Evolutionary conservation across 53 echinoderm and acorn worm genomes (phyloP).

Genomic region (Arbacia lixula): DNA sequence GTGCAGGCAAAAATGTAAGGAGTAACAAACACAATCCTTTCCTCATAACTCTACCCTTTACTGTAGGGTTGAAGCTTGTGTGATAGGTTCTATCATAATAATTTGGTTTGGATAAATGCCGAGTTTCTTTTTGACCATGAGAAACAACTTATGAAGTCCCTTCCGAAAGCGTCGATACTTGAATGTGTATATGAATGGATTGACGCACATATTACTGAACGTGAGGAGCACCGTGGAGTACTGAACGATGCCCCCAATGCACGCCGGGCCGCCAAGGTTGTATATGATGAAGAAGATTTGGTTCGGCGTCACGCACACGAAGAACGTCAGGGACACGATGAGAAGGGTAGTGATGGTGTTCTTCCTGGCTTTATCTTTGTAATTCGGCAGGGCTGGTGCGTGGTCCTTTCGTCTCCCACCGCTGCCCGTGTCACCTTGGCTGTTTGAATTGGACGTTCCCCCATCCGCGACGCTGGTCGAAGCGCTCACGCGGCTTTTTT

Average conservation of each 20-base stretch:
- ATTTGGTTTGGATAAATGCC: background rate
- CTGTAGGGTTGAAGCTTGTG: too few species aligned
- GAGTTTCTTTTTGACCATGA: background rate
- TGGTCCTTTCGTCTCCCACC: background rate
- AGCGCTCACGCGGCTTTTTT: background rate
- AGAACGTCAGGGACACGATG: slow-evolving; percentile 39
- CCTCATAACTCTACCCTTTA: too few species aligned
- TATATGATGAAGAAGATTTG: slow-evolving; percentile 30
- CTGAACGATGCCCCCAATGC: slow-evolving; percentile 23
- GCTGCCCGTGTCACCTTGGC: background rate
- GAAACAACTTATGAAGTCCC: slow-evolving; percentile 24
- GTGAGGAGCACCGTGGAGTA: slow-evolving; percentile 50
- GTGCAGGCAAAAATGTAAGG: too few species aligned
- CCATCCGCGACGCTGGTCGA: background rate
- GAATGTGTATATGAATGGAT: slow-evolving; percentile 73
- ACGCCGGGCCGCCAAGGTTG: slow-evolving; percentile 30
- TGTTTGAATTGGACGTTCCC: background rate
- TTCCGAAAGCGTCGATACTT: slow-evolving; percentile 59
- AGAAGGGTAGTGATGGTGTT: slow-evolving; percentile 50
- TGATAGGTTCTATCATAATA: too few species aligned
- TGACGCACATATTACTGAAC: slow-evolving; percentile 66
- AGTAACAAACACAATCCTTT: too few species aligned
- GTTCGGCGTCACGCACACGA: slow-evolving; percentile 52
- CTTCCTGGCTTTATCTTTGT: slow-evolving; percentile 6
- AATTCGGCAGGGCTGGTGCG: background rate